A percentile compares a stretch with the other conserved stretches of the same genome.
Evolutionary conservation across 2,888 invertebrate species (phyloP).

Genomic region (Mamestra brassicae): DNA sequence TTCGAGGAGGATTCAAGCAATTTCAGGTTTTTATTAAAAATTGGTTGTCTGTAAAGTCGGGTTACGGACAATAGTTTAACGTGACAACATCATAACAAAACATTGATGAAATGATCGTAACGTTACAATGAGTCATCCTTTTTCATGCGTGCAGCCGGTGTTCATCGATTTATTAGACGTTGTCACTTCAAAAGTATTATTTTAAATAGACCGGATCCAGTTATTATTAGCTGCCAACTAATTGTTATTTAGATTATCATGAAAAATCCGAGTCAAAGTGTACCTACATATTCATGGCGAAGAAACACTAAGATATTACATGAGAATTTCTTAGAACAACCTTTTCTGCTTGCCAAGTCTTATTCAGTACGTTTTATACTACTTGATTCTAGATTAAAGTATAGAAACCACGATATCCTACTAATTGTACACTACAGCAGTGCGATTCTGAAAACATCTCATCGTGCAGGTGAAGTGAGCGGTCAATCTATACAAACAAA

Average conservation of each 20-base stretch:
- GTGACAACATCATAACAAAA: too few species aligned
- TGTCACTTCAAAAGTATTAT: too few species aligned
- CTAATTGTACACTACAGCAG: not conserved
- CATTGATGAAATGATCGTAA: too few species aligned
- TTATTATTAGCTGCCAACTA: not conserved
- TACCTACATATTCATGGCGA: not conserved
- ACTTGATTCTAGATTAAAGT: not conserved
- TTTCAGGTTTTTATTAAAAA: not conserved
- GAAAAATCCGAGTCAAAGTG: not conserved
- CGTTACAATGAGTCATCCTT: too few species aligned
- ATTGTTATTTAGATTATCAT: not conserved
- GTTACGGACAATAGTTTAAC: too few species aligned
- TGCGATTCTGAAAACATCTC: too few species aligned
- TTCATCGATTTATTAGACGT: too few species aligned
- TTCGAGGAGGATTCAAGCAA: not conserved
- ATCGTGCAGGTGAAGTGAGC: too few species aligned
- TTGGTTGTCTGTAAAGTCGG: too few species aligned
- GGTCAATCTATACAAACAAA: too few species aligned
- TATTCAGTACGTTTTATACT: not conserved
- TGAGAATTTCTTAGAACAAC: not conserved
- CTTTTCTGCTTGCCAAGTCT: not conserved
- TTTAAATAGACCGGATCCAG: not conserved
- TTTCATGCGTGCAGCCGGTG: too few species aligned
- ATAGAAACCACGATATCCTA: too few species aligned
- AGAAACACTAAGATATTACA: not conserved